These are phyloP conservation scores for Dicentrarchus labrax DNA, from an alignment of 2,113 vertebrate genomes.

Conservation along the genomic window DNA sequence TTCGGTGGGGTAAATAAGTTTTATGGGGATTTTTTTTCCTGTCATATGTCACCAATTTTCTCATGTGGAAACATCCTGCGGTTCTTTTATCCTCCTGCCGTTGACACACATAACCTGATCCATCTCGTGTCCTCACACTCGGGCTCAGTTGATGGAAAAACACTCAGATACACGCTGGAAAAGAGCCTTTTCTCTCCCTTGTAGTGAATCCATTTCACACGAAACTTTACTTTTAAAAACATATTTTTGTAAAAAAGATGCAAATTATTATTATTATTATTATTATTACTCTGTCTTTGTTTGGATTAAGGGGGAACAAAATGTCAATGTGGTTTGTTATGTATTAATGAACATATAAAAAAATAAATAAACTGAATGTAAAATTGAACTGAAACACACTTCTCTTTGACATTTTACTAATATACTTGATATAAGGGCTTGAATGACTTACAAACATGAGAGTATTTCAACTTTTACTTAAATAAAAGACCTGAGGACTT, in stretches of 20 bases:
- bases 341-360: no score
- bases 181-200: background rate
- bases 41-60: background rate
- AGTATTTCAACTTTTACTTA: background rate
- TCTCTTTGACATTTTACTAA: no score
- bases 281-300: no score
- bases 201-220: background rate
- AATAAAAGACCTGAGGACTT: background rate
- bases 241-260: no score
- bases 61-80: slow-evolving; percentile 18
- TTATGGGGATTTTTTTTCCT: background rate
- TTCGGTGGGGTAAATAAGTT: background rate
- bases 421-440: no score
- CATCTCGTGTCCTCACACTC: background rate
- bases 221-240: background rate
- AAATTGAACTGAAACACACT: no score
- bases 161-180: background rate
- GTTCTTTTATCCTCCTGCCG: background rate
- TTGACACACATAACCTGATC: slow-evolving; percentile 41
- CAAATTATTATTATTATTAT: no score
- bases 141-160: slow-evolving; percentile 40
- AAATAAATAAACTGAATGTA: no score
- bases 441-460: no score
- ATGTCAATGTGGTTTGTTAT: no score
- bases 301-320: no score